phyloP scores from a whole-genome alignment of 2,797 vertebrate genomes.

The Eleutherodactylus coqui region DNA sequence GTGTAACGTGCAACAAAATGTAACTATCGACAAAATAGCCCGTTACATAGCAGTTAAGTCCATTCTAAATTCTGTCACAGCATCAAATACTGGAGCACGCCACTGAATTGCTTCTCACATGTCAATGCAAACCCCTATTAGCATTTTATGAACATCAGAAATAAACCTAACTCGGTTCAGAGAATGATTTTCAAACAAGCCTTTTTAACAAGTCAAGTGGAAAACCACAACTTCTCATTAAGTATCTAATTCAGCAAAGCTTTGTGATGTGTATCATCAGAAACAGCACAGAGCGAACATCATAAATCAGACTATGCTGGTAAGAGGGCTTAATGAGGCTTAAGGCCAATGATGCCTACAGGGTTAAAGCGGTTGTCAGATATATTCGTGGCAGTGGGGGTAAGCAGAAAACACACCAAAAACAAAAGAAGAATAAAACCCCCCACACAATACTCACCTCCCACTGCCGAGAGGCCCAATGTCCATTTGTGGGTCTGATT shows the following conservation, averaged over 20 bases:
- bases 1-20: too few relatives aligned
- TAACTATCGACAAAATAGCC: too few relatives aligned
- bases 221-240: slow-evolving; percentile 16
- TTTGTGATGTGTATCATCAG: background rate
- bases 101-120: background rate
- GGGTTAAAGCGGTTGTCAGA: too few relatives aligned
- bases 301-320: background rate
- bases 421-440: too few relatives aligned
- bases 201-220: background rate
- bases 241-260: slow-evolving; percentile 5
- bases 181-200: background rate
- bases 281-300: background rate
- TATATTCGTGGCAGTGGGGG: too few relatives aligned
- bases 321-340: slow-evolving; percentile 1
- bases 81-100: background rate
- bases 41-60: background rate
- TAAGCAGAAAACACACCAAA: too few relatives aligned
- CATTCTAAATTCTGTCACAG: background rate
- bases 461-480: too few relatives aligned
- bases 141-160: background rate
- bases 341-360: background rate
- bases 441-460: too few relatives aligned
- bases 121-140: background rate
- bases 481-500: too few relatives aligned
- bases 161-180: background rate